Conservation (phyloP, 2,888 invertebrate species). For the Patella caerulea region DNA sequence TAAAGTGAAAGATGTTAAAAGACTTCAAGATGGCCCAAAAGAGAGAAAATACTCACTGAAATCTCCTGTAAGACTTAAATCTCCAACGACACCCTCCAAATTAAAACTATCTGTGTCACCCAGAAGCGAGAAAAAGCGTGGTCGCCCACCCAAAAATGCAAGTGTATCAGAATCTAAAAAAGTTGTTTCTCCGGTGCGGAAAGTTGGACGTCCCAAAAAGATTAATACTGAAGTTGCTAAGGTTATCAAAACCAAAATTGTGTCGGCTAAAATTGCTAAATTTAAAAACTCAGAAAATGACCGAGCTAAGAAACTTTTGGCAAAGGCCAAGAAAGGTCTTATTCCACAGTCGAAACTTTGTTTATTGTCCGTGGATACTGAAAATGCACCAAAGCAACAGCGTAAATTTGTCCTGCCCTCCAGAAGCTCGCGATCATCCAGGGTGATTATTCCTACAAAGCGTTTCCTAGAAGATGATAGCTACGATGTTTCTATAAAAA, state of each 20-base stretch:
- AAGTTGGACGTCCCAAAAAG: slow-evolving; percentile 19
- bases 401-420: slow-evolving; percentile 76
- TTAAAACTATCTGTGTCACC: background rate
- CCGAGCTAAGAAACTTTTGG: slow-evolving; percentile 54
- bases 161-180: background rate
- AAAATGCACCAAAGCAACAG: slow-evolving; percentile 26
- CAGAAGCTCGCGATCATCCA: slow-evolving; percentile 86
- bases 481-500: slow-evolving; percentile 15
- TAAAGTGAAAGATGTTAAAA: slow-evolving; percentile 32
- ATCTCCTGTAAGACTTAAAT: background rate
- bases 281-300: slow-evolving; percentile 44
- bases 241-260: slow-evolving; percentile 5
- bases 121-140: background rate
- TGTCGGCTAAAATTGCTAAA: slow-evolving; percentile 17
- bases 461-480: slow-evolving; percentile 75
- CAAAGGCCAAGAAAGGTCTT: slow-evolving; percentile 57
- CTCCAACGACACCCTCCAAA: background rate
- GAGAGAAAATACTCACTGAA: slow-evolving; percentile 15
- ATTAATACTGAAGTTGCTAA: slow-evolving; percentile 2
- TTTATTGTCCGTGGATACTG: slow-evolving; percentile 5
- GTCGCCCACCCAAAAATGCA: background rate
- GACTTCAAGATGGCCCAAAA: slow-evolving; percentile 21
- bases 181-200: background rate
- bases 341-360: slow-evolving; percentile 21
- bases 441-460: slow-evolving; percentile 91